These are phyloP conservation scores for Procambarus virginalis DNA, from an alignment of 1,140 invertebrate species.

Conservation along the genomic window DNA sequence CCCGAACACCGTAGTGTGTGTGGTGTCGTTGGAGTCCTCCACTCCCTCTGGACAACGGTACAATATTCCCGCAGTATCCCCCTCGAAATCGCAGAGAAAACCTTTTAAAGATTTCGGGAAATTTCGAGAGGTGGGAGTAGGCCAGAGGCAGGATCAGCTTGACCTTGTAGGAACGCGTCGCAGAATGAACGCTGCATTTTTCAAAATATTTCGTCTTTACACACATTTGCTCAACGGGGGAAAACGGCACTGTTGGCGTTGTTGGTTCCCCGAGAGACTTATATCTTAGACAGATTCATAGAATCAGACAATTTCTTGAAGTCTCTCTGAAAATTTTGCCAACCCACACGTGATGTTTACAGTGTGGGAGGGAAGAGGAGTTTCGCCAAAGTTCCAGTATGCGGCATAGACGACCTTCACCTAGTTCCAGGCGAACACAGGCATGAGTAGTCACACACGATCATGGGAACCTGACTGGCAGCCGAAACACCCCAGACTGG, in stretches of 20 bases:
- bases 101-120: background rate
- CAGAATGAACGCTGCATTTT: background rate
- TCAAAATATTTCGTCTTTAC: background rate
- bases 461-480: background rate
- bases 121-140: background rate
- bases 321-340: no score
- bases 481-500: background rate
- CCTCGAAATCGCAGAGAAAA: background rate
- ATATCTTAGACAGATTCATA: no score
- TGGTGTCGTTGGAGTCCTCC: no score
- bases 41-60: no score
- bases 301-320: no score
- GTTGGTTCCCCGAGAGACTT: background rate
- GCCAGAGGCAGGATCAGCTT: conserved; percentile 10
- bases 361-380: no score
- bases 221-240: background rate
- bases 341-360: no score
- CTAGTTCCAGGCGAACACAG: no score
- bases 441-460: no score
- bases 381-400: background rate
- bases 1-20: no score
- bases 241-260: background rate
- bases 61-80: no score
- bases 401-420: background rate
- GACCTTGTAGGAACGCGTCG: background rate